These are phyloP conservation scores for Mus pahari DNA, from an alignment of 2,113 vertebrate species.

Conservation along the genomic window DNA sequence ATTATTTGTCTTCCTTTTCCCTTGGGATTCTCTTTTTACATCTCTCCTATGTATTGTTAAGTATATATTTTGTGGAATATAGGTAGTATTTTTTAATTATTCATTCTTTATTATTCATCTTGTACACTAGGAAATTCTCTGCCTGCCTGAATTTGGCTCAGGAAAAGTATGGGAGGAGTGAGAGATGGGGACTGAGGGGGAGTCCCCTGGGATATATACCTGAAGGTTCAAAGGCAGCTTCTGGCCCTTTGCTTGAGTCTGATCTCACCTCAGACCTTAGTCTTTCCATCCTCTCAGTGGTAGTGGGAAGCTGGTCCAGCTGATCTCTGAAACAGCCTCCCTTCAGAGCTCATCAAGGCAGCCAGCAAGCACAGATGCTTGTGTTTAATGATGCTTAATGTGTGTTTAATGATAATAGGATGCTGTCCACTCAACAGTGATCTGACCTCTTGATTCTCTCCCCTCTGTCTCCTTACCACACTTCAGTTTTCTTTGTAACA, in stretches of 20 bases:
- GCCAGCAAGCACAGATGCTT: not conserved
- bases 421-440: not conserved
- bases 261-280: not conserved
- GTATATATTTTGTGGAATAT: not conserved
- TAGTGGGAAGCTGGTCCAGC: not conserved
- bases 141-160: not conserved
- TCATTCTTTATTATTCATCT: not conserved
- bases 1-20: not conserved
- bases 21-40: not conserved
- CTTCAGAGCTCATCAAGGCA: not conserved
- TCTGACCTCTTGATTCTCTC: not conserved
- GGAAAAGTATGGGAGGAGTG: not conserved
- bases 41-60: not conserved
- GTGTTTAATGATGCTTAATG: conserved; percentile 9
- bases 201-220: not conserved
- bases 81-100: not conserved
- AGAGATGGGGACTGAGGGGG: not conserved
- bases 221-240: not conserved
- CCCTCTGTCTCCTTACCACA: not conserved
- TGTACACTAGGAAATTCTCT: not conserved
- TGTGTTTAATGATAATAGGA: conserved; percentile 16
- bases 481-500: not conserved
- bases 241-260: not conserved
- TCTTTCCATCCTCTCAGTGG: not conserved
- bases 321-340: not conserved